phyloP scores from a whole-genome alignment of 2,888 invertebrate genomes.

The Brachypterus glaber region DNA sequence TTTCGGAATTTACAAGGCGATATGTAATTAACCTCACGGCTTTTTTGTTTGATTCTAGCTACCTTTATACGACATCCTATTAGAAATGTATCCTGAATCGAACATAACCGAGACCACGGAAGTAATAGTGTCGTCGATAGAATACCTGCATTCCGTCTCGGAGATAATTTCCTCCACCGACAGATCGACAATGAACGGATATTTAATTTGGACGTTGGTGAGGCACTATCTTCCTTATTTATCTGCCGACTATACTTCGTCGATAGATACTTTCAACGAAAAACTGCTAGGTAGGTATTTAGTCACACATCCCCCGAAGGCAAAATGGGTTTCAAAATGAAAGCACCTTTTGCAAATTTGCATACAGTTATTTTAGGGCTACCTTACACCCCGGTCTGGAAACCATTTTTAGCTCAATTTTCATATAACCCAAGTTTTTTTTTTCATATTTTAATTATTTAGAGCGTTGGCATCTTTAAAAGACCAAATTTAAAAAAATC shows the following conservation, averaged over 20 bases:
- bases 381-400: too few relatives aligned
- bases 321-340: too few relatives aligned
- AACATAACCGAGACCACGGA: slow-evolving; percentile 44
- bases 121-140: slow-evolving; percentile 43
- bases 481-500: too few relatives aligned
- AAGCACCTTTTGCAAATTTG: too few relatives aligned
- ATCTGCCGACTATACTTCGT: slow-evolving; percentile 37
- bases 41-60: slow-evolving; percentile 33
- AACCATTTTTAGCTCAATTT: too few relatives aligned
- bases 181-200: slow-evolving; percentile 46
- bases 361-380: too few relatives aligned
- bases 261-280: slow-evolving; percentile 28
- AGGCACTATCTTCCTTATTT: slow-evolving; percentile 47
- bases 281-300: slow-evolving; percentile 31
- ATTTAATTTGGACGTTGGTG: slow-evolving; percentile 50
- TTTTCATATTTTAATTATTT: too few relatives aligned
- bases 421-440: too few relatives aligned
- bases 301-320: too few relatives aligned
- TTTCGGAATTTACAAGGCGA: too few relatives aligned
- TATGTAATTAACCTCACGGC: background rate
- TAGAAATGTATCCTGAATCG: slow-evolving; percentile 42
- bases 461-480: too few relatives aligned
- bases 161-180: slow-evolving; percentile 45
- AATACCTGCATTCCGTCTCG: slow-evolving; percentile 46
- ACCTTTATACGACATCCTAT: slow-evolving; percentile 41